Evolutionary conservation across 2,888 invertebrate species (phyloP), one percentile per base, ranked within the genome.

Genomic region (Coecobrya sp.): DNA sequence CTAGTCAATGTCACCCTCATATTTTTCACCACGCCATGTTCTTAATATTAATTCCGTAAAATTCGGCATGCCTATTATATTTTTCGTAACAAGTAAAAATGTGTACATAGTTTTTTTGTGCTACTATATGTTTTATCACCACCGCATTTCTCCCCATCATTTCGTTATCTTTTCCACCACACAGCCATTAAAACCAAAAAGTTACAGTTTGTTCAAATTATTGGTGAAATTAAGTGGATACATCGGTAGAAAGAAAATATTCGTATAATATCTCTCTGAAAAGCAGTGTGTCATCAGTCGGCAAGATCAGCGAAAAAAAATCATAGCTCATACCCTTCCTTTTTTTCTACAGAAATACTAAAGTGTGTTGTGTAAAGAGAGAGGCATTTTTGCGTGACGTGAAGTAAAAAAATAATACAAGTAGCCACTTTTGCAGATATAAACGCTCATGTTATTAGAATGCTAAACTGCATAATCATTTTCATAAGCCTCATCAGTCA

Each of bases 401-500:
- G 65, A 7, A 10, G 25, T 25, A 65, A 65, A 65, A 65, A 65
- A n/a, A n/a, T n/a, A n/a, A n/a, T n/a, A 0, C 25, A 65, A 65
- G 27, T 25, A 25, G 59, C 59, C 49, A 49, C 49, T 49, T 49
- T 49, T 49, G 11, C 49, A 49, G 5, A 49, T 4, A 59, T 1
- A 22, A 5, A 59, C 22, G 19, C 19, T 59, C 5, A 19, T n/a
- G 19, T 1, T 59, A 5, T 19, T 19, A 59, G 13, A 59, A 59
- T 22, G 19, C 3, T 59, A 19, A 59, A 59, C 8, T 8, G n/a
- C 59, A n/a, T 59, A 1, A 19, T 59, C 5, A 59, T 22, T 7
- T 7, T 59, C 59, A 22, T 27, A 65, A 65, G 65, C 65, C 65
- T 65, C 65, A 65, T 65, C 25, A 65, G 65, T 22, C 65, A 65